Base-by-base conservation (phyloP, 2,113 vertebrate species). In the Calidris pugnax region DNA sequence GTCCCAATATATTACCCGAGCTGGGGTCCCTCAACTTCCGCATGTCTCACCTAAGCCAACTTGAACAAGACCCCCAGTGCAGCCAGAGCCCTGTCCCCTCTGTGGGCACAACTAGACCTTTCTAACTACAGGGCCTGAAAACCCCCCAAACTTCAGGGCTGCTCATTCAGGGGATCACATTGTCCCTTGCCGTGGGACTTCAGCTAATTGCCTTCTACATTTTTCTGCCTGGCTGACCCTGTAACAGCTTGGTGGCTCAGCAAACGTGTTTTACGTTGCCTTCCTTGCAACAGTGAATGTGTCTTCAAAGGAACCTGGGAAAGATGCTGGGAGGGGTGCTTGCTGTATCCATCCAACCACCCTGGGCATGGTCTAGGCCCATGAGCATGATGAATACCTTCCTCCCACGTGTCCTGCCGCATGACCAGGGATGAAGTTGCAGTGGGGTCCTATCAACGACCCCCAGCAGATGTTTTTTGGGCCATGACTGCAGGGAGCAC, bases 381-480 rank as follows among this genome's bases (percentile, higher is more conserved):
- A 9, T 17, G 21, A 83, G 20, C 1, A 1, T 2, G 2, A 22
- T 7, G 28, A 60, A 13, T 2, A 1, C 12, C 72, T 83, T 72
- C 26, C 5, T 47, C 39, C 1, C 0, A 3, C 1, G 2, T 68
- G 23, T 2, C 11, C 22, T 0, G 0, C 19, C 63, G 6, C 12
- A 12, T n/a, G 7, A 3, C 43, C 3, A 3, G 45, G 12, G 6
- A 10, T 11, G 24, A 12, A 18, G 37, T 8, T 12, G 8, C 30
- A 43, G 14, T n/a, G 23, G 3, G 6, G 17, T 37, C 23, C 22
- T 66, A 3, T 41, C 66, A 79, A 67, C 14, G 66, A 66, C 0
- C 6, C 15, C 13, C 28, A 48, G 27, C 2, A 20, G 37, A 8
- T 53, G 7, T 12, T 83, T 94, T 94, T 60, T 22, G 39, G 67